A percentile compares a stretch with the other conserved stretches of the same genome.
These are phyloP conservation scores for Cardiocondyla obscurior DNA, from an alignment of 1,140 invertebrate species.

Conservation along the genomic window DNA sequence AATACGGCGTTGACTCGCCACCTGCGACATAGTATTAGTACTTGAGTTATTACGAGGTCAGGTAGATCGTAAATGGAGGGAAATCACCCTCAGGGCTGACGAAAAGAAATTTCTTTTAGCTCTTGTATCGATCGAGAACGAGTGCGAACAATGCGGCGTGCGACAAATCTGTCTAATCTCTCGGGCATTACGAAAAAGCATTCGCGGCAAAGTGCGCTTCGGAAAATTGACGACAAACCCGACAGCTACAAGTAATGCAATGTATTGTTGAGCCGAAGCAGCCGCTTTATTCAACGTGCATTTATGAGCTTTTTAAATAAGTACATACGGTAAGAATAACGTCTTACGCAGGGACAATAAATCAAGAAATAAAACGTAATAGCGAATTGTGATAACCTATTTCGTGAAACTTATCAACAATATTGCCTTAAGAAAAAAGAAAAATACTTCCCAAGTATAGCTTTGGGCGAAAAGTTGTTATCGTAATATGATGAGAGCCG, in stretches of 20 bases:
- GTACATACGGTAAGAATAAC: neutral
- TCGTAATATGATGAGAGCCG: neutral
- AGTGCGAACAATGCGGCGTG: neutral
- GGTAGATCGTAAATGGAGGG: slow-evolving; percentile 43
- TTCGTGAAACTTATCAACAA: neutral
- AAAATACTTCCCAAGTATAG: neutral
- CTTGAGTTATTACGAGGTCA: slow-evolving; percentile 46
- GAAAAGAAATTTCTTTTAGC: slow-evolving; percentile 44
- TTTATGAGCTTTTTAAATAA: neutral
- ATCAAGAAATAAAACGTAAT: neutral
- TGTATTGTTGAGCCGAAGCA: neutral
- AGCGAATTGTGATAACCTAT: neutral
- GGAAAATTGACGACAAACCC: neutral
- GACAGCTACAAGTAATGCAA: slow-evolving; percentile 1
- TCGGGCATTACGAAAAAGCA: neutral
- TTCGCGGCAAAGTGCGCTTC: neutral
- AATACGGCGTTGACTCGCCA: neutral
- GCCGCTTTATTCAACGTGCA: neutral
- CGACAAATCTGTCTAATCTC: neutral
- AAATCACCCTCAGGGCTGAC: slow-evolving; percentile 21
- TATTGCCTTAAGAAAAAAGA: neutral
- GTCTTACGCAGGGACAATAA: neutral
- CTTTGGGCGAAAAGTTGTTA: neutral
- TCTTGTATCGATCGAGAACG: slow-evolving; percentile 12
- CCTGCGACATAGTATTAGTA: slow-evolving; percentile 7